Percentiles rank a stretch among this genome's conserved stretches.
These are phyloP conservation scores for Pristionchus pacificus DNA, from an alignment of 1,140 invertebrate genomes.

Conservation along the genomic window DNA sequence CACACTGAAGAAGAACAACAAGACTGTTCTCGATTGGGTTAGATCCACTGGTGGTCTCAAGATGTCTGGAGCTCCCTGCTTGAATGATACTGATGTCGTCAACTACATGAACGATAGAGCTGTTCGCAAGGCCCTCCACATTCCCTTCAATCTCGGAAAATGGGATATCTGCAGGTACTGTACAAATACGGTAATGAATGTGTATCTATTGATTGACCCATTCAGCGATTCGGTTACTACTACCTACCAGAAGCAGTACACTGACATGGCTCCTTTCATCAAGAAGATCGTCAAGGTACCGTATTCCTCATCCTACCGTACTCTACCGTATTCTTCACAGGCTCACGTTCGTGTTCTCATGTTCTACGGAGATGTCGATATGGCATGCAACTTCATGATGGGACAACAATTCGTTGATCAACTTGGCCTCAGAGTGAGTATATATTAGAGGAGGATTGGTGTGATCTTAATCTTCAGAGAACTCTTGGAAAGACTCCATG, in stretches of 20 bases:
- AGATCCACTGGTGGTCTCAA: conserved; percentile 9
- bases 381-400: conserved; percentile 64
- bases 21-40: background rate
- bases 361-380: conserved; percentile 65
- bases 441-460: conserved; percentile 11
- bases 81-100: conserved; percentile 53
- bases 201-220: conserved; percentile 13
- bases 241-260: conserved; percentile 52
- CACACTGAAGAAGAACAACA: background rate
- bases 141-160: conserved; percentile 46
- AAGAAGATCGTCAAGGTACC: conserved; percentile 48
- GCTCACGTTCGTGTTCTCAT: conserved; percentile 60
- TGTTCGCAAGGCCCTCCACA: conserved; percentile 53
- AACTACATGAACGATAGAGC: conserved; percentile 51
- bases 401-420: conserved; percentile 50
- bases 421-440: conserved; percentile 42
- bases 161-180: conserved; percentile 51
- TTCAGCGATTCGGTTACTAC: conserved; percentile 50
- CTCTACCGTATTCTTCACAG: no score
- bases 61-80: conserved; percentile 46
- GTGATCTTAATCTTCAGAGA: conserved; percentile 23
- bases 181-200: conserved; percentile 4
- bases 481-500: conserved; percentile 52
- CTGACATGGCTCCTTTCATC: conserved; percentile 53
- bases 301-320: background rate